Evolutionary conservation across 1,140 invertebrate genomes (phyloP), one percentile per base, ranked within the genome.

Genomic region (Odontomachus brunneus): DNA sequence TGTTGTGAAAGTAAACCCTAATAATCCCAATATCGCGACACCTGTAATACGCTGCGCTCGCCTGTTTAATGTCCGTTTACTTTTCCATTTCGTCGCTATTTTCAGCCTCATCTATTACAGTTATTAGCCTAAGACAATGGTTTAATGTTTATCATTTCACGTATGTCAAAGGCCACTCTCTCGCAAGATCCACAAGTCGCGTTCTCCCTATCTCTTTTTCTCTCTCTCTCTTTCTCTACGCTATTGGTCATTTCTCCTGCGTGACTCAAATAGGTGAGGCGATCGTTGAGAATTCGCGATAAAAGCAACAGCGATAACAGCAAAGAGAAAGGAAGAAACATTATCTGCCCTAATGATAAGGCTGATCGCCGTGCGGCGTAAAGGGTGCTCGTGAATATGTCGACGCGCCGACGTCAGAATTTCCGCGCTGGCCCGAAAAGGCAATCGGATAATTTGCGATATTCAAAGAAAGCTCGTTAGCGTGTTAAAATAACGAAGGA

Each of bases 101-200:
- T 44, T 48, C 51, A 22, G 26, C 9, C 24, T 29, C 24, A 11
- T 1, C 1, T 71, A 44, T n/a, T 48, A n/a, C 22, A 22, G 53
- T 17, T 38, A 14, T 80, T 71, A 71, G 33, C 53, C 38, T 24
- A 24, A 9, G n/a, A 51, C 29, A n/a, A 24, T 11, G 44, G 12
- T 75, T 62, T 38, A 59, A 33, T 44, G 26, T 53, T 69, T 71
- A 69, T 57, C 33, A 2, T 55, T 44, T 22, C 4, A 59, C 33
- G 38, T 48, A 44, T 69, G 51, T 17, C 29, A 67, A 51, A 69
- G 63, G 69, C 55, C 33, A 44, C 22, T 69, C 65, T 69, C 65
- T 44, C 9, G 5, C 44, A 57, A 57, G n/a, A 44, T 29, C 2
- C 26, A 44, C 38, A 1, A 26, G 49, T 29, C 53, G 66, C 7